Evolutionary conservation across 53 echinoderm and acorn worm genomes (phyloP), one percentile per base, ranked within the genome.

Genomic region (Actinopyga echinites): DNA sequence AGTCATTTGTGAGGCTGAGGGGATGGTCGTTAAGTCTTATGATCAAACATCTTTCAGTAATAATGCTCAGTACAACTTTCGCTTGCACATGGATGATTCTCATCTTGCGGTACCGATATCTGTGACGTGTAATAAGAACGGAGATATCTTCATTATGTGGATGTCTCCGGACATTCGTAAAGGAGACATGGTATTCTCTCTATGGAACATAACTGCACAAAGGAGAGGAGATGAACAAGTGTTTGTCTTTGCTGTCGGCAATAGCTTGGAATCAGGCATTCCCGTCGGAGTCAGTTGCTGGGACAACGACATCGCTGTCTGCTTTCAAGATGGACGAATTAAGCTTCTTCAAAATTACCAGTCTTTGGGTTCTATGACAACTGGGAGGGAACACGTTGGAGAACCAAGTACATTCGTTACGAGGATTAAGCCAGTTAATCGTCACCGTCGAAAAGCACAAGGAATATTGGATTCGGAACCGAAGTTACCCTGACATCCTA

Each of bases 241-340:
- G n/a, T 61, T 61, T 26, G 63, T 80, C 20, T 24, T 61, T 17
- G 81, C 81, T 37, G 81, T 42, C 34, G 81, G 81, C 8, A 80
- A 25, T 15, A 80, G 81, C 35, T 43, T 80, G 60, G 81, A 80
- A 44, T 59, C 81, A 2, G 81, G 81, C 24, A 61, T 80, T 62
- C 81, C 81, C 23, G 62, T 36, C 15, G 81, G 62, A 12, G 9
- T 80, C 6, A 30, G 81, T 23, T 59, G 60, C 28, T 80, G 81
- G 81, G 63, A 62, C 36, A 1, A 59, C 26, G 63, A 80, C 35
- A 36, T 80, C 26, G 81, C 35, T 24, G 42, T 80, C 6, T 35
- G 81, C n/a, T 80, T 80, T 20, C 32, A 80, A 19, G 81, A 80
- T 40, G 81, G 81, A 5, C 17, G 81, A 25, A 38, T 80, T 5